A percentile compares a stretch with the other conserved stretches of the same genome.
Evolutionary conservation across 2,888 invertebrate species (phyloP).

Genomic region (Cyclophora punctaria): DNA sequence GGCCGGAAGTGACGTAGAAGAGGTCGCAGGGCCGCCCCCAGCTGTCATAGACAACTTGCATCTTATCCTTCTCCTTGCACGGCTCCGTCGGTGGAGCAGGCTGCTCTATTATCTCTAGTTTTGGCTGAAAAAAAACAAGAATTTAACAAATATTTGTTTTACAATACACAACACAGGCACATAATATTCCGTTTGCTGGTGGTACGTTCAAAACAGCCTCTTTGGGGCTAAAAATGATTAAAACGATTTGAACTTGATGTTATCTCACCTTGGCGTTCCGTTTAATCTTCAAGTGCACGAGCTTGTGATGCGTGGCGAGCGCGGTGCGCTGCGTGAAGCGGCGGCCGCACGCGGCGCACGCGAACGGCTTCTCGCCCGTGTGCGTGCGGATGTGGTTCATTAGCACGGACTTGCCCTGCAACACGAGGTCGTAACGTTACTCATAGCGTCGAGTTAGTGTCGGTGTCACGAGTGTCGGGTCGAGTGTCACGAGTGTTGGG

Average conservation of each 20-base stretch:
- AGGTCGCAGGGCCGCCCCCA: slow-evolving; percentile 13
- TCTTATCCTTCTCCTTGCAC: slow-evolving; percentile 4
- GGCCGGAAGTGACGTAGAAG: slow-evolving; percentile 14
- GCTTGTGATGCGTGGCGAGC: slow-evolving; percentile 53
- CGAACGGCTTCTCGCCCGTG: slow-evolving; percentile 60
- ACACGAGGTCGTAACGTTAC: slow-evolving; percentile 1
- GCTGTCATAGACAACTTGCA: neutral
- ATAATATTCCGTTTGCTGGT: too few relatives aligned
- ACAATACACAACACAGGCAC: neutral
- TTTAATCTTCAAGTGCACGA: slow-evolving; percentile 48
- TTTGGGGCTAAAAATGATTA: too few relatives aligned
- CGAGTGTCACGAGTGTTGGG: too few relatives aligned
- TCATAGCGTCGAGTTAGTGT: too few relatives aligned
- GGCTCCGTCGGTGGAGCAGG: slow-evolving; percentile 7
- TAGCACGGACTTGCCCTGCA: slow-evolving; percentile 53
- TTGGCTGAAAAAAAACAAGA: neutral
- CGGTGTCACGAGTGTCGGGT: too few relatives aligned
- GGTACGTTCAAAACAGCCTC: too few relatives aligned
- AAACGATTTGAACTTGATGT: too few relatives aligned
- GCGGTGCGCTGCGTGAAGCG: slow-evolving; percentile 53
- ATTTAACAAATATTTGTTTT: neutral
- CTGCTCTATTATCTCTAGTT: slow-evolving; percentile 1
- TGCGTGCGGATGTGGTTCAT: slow-evolving; percentile 55
- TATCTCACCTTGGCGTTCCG: neutral
- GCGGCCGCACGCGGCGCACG: slow-evolving; percentile 47